Evolutionary conservation across 2,888 invertebrate species (phyloP).

Genomic region (Microctonus hyperodae): DNA sequence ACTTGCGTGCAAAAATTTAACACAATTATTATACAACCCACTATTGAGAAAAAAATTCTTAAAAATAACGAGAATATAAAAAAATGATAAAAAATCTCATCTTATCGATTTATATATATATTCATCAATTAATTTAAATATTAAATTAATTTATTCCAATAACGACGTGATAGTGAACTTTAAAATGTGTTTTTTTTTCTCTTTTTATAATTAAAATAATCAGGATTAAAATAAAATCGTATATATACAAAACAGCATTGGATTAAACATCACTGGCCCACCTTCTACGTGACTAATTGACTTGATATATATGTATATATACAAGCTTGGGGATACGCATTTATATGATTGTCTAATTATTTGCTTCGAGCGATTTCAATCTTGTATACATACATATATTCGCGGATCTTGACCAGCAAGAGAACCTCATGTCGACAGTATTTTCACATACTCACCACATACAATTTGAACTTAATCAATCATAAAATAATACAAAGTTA

Average conservation of each 20-base stretch:
- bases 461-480: background rate
- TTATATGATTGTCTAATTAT: constrained; percentile 50
- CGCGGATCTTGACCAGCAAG: constrained; percentile 18
- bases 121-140: background rate
- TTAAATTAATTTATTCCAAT: background rate
- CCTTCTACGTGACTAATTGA: constrained; percentile 55
- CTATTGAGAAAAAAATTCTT: too few species aligned
- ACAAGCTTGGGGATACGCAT: background rate
- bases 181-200: background rate
- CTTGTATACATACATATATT: too few species aligned
- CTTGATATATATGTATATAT: constrained; percentile 37
- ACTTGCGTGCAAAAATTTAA: constrained; percentile 25
- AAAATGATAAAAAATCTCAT: too few species aligned
- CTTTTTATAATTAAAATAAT: background rate
- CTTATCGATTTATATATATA: background rate
- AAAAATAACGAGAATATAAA: too few species aligned
- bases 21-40: constrained; percentile 13
- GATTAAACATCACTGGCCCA: constrained; percentile 18
- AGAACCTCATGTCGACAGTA: constrained; percentile 18
- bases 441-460: background rate
- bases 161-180: too few species aligned
- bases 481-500: too few species aligned
- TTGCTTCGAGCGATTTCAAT: constrained; percentile 47
- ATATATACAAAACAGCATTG: background rate
- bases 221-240: background rate